Percentiles rank a stretch among this genome's conserved stretches.
Evolutionary conservation across 1,140 invertebrate genomes (phyloP).

Genomic region (Oppia nitens): DNA sequence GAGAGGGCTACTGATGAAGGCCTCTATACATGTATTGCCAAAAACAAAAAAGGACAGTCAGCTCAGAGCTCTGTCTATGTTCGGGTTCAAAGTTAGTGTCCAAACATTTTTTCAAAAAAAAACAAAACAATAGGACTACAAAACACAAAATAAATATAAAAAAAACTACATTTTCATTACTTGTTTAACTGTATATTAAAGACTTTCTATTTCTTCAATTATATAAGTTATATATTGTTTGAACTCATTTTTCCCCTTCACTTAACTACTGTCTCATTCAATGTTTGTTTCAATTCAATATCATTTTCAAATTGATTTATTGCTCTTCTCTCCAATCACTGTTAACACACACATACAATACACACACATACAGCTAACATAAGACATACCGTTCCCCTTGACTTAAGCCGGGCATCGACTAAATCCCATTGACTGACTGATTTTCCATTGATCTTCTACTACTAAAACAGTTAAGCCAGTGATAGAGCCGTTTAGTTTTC

Average conservation of each 20-base stretch:
- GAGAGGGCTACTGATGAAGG: constrained; percentile 80
- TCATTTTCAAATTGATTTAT: too few species aligned
- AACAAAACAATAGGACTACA: not conserved
- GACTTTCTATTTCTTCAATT: not conserved
- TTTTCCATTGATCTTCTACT: not conserved
- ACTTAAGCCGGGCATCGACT: not conserved
- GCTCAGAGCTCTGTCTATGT: constrained; percentile 70
- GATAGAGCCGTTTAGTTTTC: constrained; percentile 31
- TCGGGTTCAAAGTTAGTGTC: constrained; percentile 75
- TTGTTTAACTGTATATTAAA: not conserved
- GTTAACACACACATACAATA: too few species aligned
- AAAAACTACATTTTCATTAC: not conserved
- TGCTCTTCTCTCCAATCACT: too few species aligned
- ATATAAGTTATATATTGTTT: too few species aligned
- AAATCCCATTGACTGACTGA: not conserved
- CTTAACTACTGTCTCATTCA: not conserved
- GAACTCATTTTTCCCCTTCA: not conserved
- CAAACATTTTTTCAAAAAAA: not conserved
- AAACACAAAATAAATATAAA: not conserved
- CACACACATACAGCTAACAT: too few species aligned
- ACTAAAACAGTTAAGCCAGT: constrained; percentile 20
- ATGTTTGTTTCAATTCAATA: not conserved
- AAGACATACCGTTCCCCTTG: not conserved
- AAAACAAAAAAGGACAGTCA: constrained; percentile 72
- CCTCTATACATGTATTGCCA: constrained; percentile 81